Conservation (phyloP, 2,888 invertebrate species). For the Hedya salicella region DNA sequence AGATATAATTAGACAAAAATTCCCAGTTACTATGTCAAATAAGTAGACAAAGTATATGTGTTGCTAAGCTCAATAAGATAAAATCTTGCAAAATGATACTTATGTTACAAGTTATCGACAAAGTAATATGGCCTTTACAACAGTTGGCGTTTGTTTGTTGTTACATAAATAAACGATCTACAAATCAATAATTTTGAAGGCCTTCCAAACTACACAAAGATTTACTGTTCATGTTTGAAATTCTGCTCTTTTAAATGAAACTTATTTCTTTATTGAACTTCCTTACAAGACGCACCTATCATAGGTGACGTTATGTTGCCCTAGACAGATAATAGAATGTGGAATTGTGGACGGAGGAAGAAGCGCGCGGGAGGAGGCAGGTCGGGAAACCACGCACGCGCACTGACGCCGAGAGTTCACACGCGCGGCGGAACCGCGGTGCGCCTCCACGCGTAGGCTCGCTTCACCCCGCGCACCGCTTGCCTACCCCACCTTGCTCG, state of each 20-base stretch:
- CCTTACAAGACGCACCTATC: slow-evolving; percentile 55
- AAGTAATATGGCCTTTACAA: not conserved
- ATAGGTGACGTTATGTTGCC: slow-evolving; percentile 67
- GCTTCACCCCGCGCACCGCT: slow-evolving; percentile 54
- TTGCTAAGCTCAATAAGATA: no score
- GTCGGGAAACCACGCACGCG: slow-evolving; percentile 76
- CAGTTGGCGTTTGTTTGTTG: not conserved
- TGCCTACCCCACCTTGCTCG: slow-evolving; percentile 36
- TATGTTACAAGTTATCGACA: not conserved
- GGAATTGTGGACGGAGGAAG: slow-evolving; percentile 59
- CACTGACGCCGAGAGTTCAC: slow-evolving; percentile 77
- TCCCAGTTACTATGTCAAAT: no score
- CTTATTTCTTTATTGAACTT: slow-evolving; percentile 20
- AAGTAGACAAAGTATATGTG: no score
- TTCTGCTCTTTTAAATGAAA: slow-evolving; percentile 6
- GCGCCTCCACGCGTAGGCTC: slow-evolving; percentile 82
- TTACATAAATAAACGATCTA: not conserved
- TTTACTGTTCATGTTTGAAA: not conserved
- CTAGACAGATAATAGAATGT: slow-evolving; percentile 67
- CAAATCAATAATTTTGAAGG: not conserved
- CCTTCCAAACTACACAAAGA: not conserved
- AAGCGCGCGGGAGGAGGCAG: slow-evolving; percentile 61
- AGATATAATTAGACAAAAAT: no score
- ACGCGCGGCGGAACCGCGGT: slow-evolving; percentile 83
- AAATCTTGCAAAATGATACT: no score